Conservation (phyloP, 92 coral and sea anemone genomes). For the Zoanthus gigantus region DNA sequence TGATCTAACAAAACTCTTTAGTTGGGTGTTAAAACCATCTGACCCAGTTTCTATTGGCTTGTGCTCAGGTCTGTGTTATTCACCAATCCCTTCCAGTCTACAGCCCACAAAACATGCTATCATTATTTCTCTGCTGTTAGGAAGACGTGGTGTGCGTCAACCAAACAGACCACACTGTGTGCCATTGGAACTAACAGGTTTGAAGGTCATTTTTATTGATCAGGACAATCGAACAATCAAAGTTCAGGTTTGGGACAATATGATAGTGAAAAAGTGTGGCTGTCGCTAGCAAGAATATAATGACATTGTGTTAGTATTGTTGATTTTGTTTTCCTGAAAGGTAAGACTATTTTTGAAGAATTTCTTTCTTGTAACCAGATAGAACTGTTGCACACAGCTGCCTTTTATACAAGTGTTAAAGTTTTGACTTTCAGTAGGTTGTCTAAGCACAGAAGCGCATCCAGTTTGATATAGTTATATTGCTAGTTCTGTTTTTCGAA, state of each 20-base stretch:
- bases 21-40: conserved; percentile 5
- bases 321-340: too few species aligned
- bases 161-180: conserved; percentile 22
- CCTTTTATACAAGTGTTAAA: too few species aligned
- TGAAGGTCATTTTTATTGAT: background rate
- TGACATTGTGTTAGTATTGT: background rate
- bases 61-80: conserved; percentile 8
- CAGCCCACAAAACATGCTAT: conserved; percentile 11
- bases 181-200: background rate
- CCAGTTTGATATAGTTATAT: too few species aligned
- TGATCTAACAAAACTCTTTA: background rate
- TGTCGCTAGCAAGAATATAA: conserved; percentile 9
- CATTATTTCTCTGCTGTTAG: background rate
- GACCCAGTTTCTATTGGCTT: background rate
- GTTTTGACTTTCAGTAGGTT: too few species aligned
- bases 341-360: too few species aligned
- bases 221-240: background rate
- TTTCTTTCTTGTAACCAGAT: too few species aligned
- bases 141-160: background rate
- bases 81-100: background rate
- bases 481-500: too few species aligned
- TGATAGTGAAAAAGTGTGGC: conserved; percentile 20
- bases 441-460: too few species aligned
- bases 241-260: conserved; percentile 28
- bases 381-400: too few species aligned